These are phyloP conservation scores for Tympanoctomys barrerae DNA, from an alignment of 2,797 vertebrate genomes.

Conservation along the genomic window DNA sequence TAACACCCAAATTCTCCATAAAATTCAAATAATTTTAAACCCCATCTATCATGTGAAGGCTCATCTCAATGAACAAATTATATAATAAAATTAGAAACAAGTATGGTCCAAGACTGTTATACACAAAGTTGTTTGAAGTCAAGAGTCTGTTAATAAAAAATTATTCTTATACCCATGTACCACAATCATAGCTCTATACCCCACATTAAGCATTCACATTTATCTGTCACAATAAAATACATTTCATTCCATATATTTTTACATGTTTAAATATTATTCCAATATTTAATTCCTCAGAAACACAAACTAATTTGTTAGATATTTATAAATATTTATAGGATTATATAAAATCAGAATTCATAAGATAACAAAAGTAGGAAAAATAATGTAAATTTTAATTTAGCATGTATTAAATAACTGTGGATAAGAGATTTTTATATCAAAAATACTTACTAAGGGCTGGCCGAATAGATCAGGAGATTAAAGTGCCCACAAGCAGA, in stretches of 20 bases:
- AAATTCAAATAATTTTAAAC: neutral
- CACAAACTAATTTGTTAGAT: neutral
- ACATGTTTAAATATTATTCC: neutral
- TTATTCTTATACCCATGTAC: neutral
- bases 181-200: neutral
- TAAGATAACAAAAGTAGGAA: neutral
- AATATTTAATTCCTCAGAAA: neutral
- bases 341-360: neutral
- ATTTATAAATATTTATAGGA: neutral
- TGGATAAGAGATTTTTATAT: neutral
- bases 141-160: neutral
- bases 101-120: neutral
- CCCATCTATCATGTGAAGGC: neutral
- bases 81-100: neutral
- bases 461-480: too few species aligned
- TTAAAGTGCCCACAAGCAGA: too few species aligned
- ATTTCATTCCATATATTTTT: neutral
- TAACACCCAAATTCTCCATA: neutral
- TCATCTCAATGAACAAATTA: neutral
- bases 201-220: neutral
- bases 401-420: neutral
- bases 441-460: neutral
- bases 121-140: neutral
- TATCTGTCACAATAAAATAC: neutral
- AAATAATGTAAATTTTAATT: neutral